Base-by-base conservation (phyloP, 2,888 invertebrate species). In the Oligia fasciuncula region DNA sequence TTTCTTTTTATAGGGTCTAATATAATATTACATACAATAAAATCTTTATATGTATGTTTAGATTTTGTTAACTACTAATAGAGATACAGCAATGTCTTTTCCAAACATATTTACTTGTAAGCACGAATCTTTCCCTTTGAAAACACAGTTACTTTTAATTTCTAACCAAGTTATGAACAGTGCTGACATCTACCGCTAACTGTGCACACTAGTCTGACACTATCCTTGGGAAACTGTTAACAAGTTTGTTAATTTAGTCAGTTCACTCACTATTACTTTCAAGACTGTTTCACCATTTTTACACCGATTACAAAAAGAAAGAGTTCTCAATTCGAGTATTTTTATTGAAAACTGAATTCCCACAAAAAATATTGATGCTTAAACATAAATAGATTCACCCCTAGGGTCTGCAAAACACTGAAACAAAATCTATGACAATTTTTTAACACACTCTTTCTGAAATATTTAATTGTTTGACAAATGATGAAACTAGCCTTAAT, bases 161-260 rank as follows among this genome's bases (percentile, higher is more conserved):
- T 82, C n/a, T 74, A 76, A 54, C 23, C 60, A 75, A 77, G 63
- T 81, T 73, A 63, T 84, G 68, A 68, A 76, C 51, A 80, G 88
- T 89, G 89, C 88, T 79, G 67, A 79, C 57, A 82, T 71, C 82
- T 88, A 88, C 77, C 51, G 63, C 89, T 88, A 88, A 68, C 71
- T 72, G 89, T 88, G 83, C 80, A 75, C 67, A 77, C 87, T 85
- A 85, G n/a, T 76, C 83, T 80, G 87, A 73, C 73, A 78, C 79
- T 85, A 84, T 75, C 43, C 78, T 78, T 69, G 62, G 14, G 35
- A 76, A 87, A 78, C 81, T 85, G 80, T 85, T 84, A 84, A 79
- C 40, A 72, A 83, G 75, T 72, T 72, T 66, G 73, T 86, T 76
- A 76, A 65, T 74, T 68, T 73, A 73, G 75, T 71, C 63, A 71